Conservation (phyloP, 2,113 vertebrate genomes). For the Oncorhynchus masou region DNA sequence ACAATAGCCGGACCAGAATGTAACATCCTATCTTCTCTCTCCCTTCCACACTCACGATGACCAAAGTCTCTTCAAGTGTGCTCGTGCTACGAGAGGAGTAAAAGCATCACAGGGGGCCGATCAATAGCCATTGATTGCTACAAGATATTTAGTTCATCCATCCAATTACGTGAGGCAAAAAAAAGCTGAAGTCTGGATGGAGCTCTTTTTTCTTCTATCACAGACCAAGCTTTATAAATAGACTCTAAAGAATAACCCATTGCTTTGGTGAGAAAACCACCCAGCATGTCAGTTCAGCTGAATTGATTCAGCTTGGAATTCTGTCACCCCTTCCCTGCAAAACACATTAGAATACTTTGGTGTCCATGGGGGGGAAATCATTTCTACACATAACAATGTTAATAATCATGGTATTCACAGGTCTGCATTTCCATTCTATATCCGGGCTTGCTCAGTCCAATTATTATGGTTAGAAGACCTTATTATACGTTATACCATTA, state of each 20-base stretch:
- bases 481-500: background rate
- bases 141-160: conserved; percentile 50
- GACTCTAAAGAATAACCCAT: conserved; percentile 25
- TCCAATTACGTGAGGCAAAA: conserved; percentile 37
- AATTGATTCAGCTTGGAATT: conserved; percentile 21
- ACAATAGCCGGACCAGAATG: background rate
- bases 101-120: conserved; percentile 44
- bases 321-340: conserved; percentile 1
- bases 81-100: conserved; percentile 26
- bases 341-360: background rate
- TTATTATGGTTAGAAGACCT: background rate
- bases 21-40: background rate
- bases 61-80: conserved; percentile 9
- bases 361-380: background rate
- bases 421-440: background rate
- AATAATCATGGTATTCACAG: background rate
- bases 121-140: conserved; percentile 48
- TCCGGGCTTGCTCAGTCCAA: background rate
- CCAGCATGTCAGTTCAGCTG: conserved; percentile 25
- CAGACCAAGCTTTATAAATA: conserved; percentile 36
- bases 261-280: conserved; percentile 26
- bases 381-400: background rate
- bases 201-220: conserved; percentile 8
- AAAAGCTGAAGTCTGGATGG: conserved; percentile 22
- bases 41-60: conserved; percentile 9